These are phyloP conservation scores for Mamestra configurata DNA, from an alignment of 1,140 invertebrate species.

Conservation along the genomic window DNA sequence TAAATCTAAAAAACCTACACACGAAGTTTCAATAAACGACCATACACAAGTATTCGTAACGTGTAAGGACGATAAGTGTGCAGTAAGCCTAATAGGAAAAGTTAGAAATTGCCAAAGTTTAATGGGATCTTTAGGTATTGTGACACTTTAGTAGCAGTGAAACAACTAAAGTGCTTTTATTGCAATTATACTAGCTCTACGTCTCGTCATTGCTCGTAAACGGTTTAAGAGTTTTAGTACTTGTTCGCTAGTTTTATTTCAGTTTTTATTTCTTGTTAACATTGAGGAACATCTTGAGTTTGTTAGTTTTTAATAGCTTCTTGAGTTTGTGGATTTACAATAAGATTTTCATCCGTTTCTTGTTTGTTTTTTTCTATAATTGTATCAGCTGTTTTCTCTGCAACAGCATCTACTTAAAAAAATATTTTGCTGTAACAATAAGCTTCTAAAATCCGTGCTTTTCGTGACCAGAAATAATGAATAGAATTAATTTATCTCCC, in stretches of 20 bases:
- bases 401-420: no score
- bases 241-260: constrained; percentile 34
- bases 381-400: no score
- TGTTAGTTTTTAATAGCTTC: constrained; percentile 15
- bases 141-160: constrained; percentile 73
- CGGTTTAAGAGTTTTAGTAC: constrained; percentile 35
- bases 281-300: constrained; percentile 21
- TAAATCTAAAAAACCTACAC: constrained; percentile 44
- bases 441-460: background rate
- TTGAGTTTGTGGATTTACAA: background rate
- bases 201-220: constrained; percentile 44
- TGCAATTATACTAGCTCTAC: constrained; percentile 60
- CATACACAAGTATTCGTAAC: constrained; percentile 50
- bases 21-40: constrained; percentile 50
- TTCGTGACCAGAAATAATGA: constrained; percentile 3
- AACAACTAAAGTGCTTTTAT: constrained; percentile 68
- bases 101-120: constrained; percentile 80
- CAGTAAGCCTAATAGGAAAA: constrained; percentile 76
- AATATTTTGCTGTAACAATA: no score
- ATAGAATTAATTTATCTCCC: constrained; percentile 1
- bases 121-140: constrained; percentile 78
- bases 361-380: background rate
- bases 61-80: constrained; percentile 62
- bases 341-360: background rate
- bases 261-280: constrained; percentile 37